A percentile compares a stretch with the other conserved stretches of the same genome.
Evolutionary conservation across 2,888 invertebrate species (phyloP).

Genomic region (Heliconius ismenius): DNA sequence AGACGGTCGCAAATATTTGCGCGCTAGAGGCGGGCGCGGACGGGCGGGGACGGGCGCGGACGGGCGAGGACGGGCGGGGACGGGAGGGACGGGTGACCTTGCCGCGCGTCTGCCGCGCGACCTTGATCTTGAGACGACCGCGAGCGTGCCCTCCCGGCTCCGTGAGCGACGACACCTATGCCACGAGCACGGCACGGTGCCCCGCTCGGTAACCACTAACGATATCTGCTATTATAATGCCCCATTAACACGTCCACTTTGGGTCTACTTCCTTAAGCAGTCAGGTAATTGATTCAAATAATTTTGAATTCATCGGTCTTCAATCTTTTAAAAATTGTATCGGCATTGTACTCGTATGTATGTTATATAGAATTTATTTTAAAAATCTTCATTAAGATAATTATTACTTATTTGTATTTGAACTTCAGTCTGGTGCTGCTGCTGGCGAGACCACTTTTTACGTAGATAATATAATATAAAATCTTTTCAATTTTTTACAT

Average conservation of each 20-base stretch:
- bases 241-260: conserved; percentile 25
- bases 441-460: too few species aligned
- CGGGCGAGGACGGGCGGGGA: too few species aligned
- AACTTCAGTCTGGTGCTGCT: too few species aligned
- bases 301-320: conserved; percentile 21
- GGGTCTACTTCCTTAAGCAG: conserved; percentile 28
- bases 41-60: conserved; percentile 44
- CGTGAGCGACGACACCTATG: conserved; percentile 61
- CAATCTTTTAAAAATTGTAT: background rate
- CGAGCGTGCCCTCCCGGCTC: conserved; percentile 52
- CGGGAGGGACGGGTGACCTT: conserved; percentile 66
- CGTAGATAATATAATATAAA: too few species aligned
- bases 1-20: conserved; percentile 81
- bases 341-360: background rate
- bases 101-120: conserved; percentile 75
- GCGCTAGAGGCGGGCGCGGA: conserved; percentile 60
- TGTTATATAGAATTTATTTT: background rate
- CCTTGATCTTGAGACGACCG: conserved; percentile 83
- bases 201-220: conserved; percentile 41
- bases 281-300: conserved; percentile 30
- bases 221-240: conserved; percentile 37
- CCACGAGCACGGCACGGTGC: conserved; percentile 43
- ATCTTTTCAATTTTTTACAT: too few species aligned
- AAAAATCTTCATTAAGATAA: background rate
- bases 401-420: too few species aligned